These are phyloP conservation scores for Gobio gobio DNA, from an alignment of 2,113 vertebrate genomes.

Conservation along the genomic window DNA sequence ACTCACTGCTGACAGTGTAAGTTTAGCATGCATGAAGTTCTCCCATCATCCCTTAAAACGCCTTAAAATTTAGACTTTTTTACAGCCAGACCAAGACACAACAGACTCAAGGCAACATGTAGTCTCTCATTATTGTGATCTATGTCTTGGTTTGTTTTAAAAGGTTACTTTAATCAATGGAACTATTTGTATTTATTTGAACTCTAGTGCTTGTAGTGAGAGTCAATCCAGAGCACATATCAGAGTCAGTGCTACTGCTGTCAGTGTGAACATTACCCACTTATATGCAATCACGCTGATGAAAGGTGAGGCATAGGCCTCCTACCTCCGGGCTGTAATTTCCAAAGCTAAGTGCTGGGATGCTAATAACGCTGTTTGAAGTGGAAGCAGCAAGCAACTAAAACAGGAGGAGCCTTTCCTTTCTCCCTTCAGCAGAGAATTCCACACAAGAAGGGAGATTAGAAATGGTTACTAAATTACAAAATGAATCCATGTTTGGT, in stretches of 20 bases:
- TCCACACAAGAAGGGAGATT: background rate
- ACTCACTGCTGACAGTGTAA: conserved; percentile 45
- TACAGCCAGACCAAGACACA: background rate
- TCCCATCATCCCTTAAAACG: conserved; percentile 15
- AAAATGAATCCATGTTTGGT: background rate
- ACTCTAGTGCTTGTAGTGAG: background rate
- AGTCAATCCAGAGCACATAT: background rate
- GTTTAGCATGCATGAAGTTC: conserved; percentile 51
- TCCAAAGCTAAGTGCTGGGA: conserved; percentile 36
- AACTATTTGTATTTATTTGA: background rate
- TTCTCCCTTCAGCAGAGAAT: conserved; percentile 20
- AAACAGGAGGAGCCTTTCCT: conserved; percentile 32
- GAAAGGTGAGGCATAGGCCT: conserved; percentile 50
- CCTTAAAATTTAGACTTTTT: background rate
- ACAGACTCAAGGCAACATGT: no score
- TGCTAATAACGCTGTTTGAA: conserved; percentile 57
- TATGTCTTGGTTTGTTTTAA: no score
- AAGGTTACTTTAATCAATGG: background rate
- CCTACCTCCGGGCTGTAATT: conserved; percentile 52
- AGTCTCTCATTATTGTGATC: no score
- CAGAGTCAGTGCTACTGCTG: conserved; percentile 22
- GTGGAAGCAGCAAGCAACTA: conserved; percentile 27
- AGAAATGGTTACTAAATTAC: background rate
- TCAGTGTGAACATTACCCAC: conserved; percentile 49
- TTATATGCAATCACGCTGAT: conserved; percentile 54